phyloP scores from a whole-genome alignment of 2,888 invertebrate genomes.

The Heliconius hortense region DNA sequence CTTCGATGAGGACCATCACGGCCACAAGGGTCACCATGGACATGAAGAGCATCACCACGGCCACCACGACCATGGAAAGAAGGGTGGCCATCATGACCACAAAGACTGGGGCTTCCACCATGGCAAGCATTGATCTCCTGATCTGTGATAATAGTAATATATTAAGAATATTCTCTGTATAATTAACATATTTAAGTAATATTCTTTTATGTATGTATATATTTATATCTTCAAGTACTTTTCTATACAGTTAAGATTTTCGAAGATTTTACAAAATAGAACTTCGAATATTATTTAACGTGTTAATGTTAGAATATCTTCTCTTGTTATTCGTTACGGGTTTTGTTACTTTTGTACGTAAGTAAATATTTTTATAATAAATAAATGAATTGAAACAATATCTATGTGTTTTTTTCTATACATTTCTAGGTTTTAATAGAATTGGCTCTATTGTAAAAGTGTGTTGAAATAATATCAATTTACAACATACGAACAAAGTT shows the following conservation, averaged over 20 bases:
- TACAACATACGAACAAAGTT: background rate
- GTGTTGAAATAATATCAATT: conserved; percentile 17
- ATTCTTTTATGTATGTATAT: conserved; percentile 16
- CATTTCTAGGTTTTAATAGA: background rate
- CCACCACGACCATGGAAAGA: conserved; percentile 77
- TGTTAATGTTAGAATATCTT: conserved; percentile 32
- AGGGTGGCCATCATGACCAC: conserved; percentile 73
- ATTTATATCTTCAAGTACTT: conserved; percentile 33
- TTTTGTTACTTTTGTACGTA: conserved; percentile 47
- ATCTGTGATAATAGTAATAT: conserved; percentile 63
- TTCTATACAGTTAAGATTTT: conserved; percentile 33
- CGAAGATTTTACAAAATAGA: conserved; percentile 23
- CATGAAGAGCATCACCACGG: conserved; percentile 76
- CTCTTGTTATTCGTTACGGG: conserved; percentile 45
- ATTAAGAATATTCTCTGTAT: conserved; percentile 31
- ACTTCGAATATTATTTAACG: conserved; percentile 31
- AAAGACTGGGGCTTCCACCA: conserved; percentile 77
- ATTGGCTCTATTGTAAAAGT: background rate
- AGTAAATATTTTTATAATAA: conserved; percentile 40
- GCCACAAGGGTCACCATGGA: conserved; percentile 77
- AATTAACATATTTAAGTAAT: conserved; percentile 34
- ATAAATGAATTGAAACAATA: conserved; percentile 27
- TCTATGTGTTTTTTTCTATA: background rate
- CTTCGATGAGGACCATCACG: conserved; percentile 71
- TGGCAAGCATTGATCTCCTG: conserved; percentile 68